A percentile compares a stretch with the other conserved stretches of the same genome.
phyloP scores from a whole-genome alignment of 2,888 invertebrate genomes.

The Cheilosia vernalis region DNA sequence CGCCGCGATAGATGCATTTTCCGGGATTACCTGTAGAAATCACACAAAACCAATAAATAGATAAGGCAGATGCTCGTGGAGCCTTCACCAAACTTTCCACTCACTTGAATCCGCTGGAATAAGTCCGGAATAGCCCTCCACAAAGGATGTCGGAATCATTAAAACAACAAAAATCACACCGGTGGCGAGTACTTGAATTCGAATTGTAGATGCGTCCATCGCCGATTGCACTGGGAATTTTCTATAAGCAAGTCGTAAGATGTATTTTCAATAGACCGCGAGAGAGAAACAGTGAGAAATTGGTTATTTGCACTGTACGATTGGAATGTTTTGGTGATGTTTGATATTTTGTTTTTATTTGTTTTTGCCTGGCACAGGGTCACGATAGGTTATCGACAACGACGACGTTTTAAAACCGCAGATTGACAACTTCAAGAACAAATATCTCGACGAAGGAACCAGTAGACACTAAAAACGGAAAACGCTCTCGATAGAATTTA shows the following conservation, averaged over 20 bases:
- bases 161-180: conserved; percentile 32
- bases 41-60: conserved; percentile 11
- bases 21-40: conserved; percentile 77
- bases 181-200: conserved; percentile 30
- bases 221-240: conserved; percentile 32
- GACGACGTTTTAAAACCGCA: conserved; percentile 20
- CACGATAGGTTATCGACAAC: conserved; percentile 37
- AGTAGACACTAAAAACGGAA: not conserved
- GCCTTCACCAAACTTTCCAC: conserved; percentile 18
- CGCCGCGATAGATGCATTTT: conserved; percentile 81
- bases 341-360: conserved; percentile 41
- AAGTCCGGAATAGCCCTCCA: conserved; percentile 77
- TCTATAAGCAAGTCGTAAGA: conserved; percentile 36
- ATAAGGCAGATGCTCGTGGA: not conserved
- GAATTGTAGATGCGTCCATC: conserved; percentile 46
- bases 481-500: conserved; percentile 1
- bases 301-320: conserved; percentile 25
- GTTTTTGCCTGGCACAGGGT: conserved; percentile 9
- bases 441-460: conserved; percentile 1
- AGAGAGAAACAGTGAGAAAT: not conserved
- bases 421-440: conserved; percentile 1
- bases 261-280: conserved; percentile 14
- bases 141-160: conserved; percentile 13
- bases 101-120: conserved; percentile 79
- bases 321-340: conserved; percentile 38